A percentile compares a stretch with the other conserved stretches of the same genome.
phyloP scores from a whole-genome alignment of 2,888 invertebrate species.

The Hydriomena furcata region DNA sequence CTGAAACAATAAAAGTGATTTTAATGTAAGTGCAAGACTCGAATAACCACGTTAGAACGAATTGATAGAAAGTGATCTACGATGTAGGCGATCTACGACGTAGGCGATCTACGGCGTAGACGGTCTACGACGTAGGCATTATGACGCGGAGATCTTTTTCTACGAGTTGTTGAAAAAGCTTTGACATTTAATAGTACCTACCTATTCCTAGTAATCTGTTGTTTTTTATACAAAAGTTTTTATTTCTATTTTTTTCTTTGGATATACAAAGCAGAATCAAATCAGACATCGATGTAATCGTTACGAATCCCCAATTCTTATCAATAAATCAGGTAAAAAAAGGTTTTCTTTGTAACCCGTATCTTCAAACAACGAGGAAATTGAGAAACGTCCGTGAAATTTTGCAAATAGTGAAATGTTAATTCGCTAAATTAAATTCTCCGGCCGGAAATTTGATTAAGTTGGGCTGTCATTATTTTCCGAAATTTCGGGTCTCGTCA shows the following conservation, averaged over 20 bases:
- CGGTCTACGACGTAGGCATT: too few relatives aligned
- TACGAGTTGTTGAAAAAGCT: neutral
- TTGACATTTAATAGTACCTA: too few relatives aligned
- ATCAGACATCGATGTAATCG: conserved; percentile 5
- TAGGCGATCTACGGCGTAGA: too few relatives aligned
- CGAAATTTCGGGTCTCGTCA: conserved; percentile 42
- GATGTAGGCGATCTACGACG: too few relatives aligned
- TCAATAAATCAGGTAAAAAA: conserved; percentile 17
- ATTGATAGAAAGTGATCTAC: too few relatives aligned
- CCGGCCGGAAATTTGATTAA: conserved; percentile 74
- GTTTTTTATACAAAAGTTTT: neutral
- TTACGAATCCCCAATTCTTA: conserved; percentile 6
- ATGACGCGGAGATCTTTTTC: too few relatives aligned
- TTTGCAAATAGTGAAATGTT: conserved; percentile 70
- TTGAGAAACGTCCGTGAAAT: conserved; percentile 63
- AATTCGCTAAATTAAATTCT: conserved; percentile 73
- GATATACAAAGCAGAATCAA: neutral
- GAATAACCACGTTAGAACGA: too few relatives aligned
- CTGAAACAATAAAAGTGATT: conserved; percentile 60
- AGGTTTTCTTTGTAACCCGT: conserved; percentile 14
- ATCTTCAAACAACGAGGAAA: conserved; percentile 31
- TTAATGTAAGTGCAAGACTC: too few relatives aligned
- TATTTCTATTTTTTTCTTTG: neutral
- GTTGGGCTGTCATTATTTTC: conserved; percentile 70
- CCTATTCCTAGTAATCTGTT: too few relatives aligned